phyloP scores from a whole-genome alignment of 37 sponge, comb jelly and placozoan genomes.

The Halisarca cf. caerulea region DNA sequence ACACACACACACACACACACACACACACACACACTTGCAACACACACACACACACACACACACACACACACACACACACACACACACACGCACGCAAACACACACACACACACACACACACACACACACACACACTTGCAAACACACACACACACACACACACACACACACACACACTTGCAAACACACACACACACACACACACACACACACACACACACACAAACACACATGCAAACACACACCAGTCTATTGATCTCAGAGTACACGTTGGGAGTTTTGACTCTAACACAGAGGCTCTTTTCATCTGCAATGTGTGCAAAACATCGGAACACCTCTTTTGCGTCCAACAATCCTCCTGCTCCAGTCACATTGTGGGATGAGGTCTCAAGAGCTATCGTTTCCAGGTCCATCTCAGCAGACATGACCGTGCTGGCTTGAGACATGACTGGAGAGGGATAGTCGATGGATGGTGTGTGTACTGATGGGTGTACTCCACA shows the following conservation, averaged over 20 bases:
- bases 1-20: too few species aligned
- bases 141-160: neutral
- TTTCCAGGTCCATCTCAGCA: constrained; percentile 33
- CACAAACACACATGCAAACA: too few species aligned
- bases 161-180: neutral
- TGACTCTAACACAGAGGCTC: constrained; percentile 65
- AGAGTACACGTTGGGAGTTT: constrained; percentile 51
- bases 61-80: too few species aligned
- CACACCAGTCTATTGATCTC: constrained; percentile 71
- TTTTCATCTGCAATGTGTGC: constrained; percentile 38
- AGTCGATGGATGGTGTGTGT: too few species aligned
- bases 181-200: too few species aligned
- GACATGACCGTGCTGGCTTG: neutral
- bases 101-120: too few species aligned
- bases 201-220: too few species aligned
- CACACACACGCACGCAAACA: too few species aligned
- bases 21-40: too few species aligned
- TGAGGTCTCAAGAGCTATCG: constrained; percentile 51
- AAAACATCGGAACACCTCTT: constrained; percentile 50
- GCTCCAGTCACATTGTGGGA: constrained; percentile 31
- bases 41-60: too few species aligned
- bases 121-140: too few species aligned
- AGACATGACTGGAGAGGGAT: neutral
- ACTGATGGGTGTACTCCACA: too few species aligned
- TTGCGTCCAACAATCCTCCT: neutral